phyloP scores from a whole-genome alignment of 2,888 invertebrate genomes.

The Augochlorella aurata region DNA sequence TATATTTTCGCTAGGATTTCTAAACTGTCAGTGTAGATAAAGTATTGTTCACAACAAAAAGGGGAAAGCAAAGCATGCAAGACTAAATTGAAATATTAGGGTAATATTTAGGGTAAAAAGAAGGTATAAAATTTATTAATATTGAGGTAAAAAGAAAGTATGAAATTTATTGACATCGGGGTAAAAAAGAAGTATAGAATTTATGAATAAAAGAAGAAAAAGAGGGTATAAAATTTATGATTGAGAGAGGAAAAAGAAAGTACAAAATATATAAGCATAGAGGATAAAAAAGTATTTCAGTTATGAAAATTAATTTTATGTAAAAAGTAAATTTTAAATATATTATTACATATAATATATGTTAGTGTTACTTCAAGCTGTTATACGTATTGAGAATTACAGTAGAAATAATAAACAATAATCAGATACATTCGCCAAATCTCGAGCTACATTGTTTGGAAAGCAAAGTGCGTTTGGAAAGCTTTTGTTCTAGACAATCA shows the following conservation, averaged over 20 bases:
- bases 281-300: not conserved
- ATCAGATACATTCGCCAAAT: not conserved
- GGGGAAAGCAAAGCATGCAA: too few relatives aligned
- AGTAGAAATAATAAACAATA: not conserved
- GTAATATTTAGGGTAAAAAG: too few relatives aligned
- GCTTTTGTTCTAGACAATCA: not conserved
- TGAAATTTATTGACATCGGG: too few relatives aligned
- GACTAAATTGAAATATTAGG: too few relatives aligned
- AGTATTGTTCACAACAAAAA: not conserved
- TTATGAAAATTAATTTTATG: not conserved
- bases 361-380: too few relatives aligned
- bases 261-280: not conserved
- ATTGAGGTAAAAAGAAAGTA: too few relatives aligned
- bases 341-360: too few relatives aligned
- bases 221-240: too few relatives aligned
- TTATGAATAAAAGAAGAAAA: too few relatives aligned
- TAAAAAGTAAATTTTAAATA: not conserved
- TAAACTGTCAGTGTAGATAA: not conserved
- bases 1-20: not conserved
- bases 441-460: not conserved
- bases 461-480: not conserved
- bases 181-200: too few relatives aligned
- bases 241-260: too few relatives aligned
- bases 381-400: not conserved
- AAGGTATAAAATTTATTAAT: too few relatives aligned